These are phyloP conservation scores for Urocitellus parryii DNA, from an alignment of 2,113 vertebrate genomes.

Conservation along the genomic window DNA sequence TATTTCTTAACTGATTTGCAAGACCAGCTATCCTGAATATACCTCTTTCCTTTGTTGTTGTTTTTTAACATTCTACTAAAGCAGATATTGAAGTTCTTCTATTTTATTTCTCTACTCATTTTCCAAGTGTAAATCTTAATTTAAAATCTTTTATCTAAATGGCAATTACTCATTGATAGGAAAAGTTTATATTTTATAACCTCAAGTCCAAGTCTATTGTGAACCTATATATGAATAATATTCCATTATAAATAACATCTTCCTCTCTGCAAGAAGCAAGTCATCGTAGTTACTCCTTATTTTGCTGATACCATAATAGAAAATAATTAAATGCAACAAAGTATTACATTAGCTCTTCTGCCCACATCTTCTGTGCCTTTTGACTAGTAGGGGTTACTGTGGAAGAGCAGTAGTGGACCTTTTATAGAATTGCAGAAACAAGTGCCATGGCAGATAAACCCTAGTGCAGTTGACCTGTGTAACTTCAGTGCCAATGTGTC, in stretches of 20 bases:
- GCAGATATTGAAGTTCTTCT: neutral
- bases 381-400: neutral
- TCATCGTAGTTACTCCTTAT: neutral
- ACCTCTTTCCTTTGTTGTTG: neutral
- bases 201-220: neutral
- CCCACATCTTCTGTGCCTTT: neutral
- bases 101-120: neutral
- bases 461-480: neutral
- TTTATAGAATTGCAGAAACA: neutral
- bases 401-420: neutral
- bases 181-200: slow-evolving; percentile 27
- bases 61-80: neutral
- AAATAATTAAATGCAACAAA: neutral
- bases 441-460: neutral
- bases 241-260: slow-evolving; percentile 5
- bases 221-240: neutral
- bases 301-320: neutral
- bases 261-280: neutral
- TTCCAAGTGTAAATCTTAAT: neutral
- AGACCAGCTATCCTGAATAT: neutral
- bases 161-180: neutral
- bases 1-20: neutral
- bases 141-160: neutral
- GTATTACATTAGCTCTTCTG: neutral
- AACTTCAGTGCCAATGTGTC: neutral